Percentiles rank a stretch among this genome's conserved stretches.
phyloP scores from a whole-genome alignment of 2,888 invertebrate genomes.

The Scaptomyza flava region DNA sequence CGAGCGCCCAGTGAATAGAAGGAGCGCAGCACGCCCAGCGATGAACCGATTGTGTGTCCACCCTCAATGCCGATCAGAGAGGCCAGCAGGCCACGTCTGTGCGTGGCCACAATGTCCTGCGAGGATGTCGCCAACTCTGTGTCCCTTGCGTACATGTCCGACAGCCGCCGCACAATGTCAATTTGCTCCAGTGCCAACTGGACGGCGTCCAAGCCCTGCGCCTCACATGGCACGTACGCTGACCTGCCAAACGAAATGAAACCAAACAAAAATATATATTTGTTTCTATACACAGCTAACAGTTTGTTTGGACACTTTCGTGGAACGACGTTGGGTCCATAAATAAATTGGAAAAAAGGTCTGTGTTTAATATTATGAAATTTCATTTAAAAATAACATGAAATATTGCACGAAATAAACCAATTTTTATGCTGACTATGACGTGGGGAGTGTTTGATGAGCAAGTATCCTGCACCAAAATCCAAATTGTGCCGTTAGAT shows the following conservation, averaged over 20 bases:
- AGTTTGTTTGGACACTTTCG: slow-evolving; percentile 1
- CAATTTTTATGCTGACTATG: neutral
- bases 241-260: slow-evolving; percentile 84
- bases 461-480: too few species aligned
- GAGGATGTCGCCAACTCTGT: slow-evolving; percentile 90
- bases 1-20: slow-evolving; percentile 95
- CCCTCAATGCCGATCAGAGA: slow-evolving; percentile 96
- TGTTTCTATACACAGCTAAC: slow-evolving; percentile 8
- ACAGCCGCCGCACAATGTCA: slow-evolving; percentile 89
- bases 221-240: slow-evolving; percentile 93
- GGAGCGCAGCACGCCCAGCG: slow-evolving; percentile 93
- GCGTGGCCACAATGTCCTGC: slow-evolving; percentile 89
- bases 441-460: neutral
- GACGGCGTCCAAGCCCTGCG: slow-evolving; percentile 92
- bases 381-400: neutral
- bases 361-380: neutral
- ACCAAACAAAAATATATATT: slow-evolving; percentile 17
- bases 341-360: slow-evolving; percentile 6
- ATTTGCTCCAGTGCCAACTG: slow-evolving; percentile 94
- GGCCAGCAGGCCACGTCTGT: slow-evolving; percentile 91
- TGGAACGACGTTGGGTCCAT: slow-evolving; percentile 2
- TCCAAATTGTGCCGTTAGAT: neutral
- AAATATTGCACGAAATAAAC: neutral
- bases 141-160: slow-evolving; percentile 90
- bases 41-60: slow-evolving; percentile 95